Evolutionary conservation across 2,888 invertebrate species (phyloP).

Genomic region (Scelioninae gen. 1): DNA sequence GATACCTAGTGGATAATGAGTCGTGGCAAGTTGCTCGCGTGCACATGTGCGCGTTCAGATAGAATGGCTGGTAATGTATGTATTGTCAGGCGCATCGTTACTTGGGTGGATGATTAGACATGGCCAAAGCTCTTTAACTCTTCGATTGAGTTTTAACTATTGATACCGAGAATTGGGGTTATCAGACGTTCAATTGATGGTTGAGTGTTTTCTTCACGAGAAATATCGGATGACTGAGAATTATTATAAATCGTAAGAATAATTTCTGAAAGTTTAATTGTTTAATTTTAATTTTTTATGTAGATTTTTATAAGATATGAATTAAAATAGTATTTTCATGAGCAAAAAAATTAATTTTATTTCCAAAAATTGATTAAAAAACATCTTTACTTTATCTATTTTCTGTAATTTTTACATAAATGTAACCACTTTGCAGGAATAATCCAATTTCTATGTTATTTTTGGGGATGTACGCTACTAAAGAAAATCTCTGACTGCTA

Average conservation of each 20-base stretch:
- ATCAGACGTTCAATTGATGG: constrained; percentile 23
- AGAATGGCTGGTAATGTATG: constrained; percentile 36
- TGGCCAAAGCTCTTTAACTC: constrained; percentile 16
- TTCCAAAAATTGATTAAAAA: no score
- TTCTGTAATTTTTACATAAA: no score
- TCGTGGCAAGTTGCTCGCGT: constrained; percentile 25
- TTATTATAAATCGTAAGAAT: background rate
- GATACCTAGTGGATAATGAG: constrained; percentile 38
- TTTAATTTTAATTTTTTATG: no score
- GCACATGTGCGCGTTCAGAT: constrained; percentile 22
- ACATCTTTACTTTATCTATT: no score
- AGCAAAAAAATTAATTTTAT: no score
- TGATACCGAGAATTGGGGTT: constrained; percentile 27
- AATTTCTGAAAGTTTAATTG: no score
- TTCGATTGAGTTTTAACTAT: constrained; percentile 36
- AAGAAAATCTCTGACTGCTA: no score
- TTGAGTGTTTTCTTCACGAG: constrained; percentile 1
- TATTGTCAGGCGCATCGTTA: constrained; percentile 49
- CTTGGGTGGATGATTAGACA: constrained; percentile 27
- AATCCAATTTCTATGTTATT: no score
- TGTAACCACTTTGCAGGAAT: no score
- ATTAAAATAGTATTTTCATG: no score
- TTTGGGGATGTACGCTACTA: no score
- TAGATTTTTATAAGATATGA: no score
- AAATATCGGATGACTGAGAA: background rate